These are phyloP conservation scores for Epiperipatus broadwayi DNA, from an alignment of 2,888 invertebrate species.

Conservation along the genomic window DNA sequence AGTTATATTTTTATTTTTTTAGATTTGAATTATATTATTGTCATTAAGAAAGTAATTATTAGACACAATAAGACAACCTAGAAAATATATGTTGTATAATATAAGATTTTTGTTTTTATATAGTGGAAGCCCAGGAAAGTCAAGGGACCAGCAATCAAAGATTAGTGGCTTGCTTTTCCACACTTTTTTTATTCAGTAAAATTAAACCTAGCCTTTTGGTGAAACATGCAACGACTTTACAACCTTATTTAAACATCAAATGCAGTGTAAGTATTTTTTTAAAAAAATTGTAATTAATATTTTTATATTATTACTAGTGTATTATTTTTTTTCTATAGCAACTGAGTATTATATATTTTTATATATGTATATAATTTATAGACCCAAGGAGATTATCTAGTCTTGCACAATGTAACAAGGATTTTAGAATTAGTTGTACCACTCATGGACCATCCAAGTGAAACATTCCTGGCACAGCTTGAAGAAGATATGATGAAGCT, in stretches of 20 bases:
- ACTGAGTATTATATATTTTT: slow-evolving; percentile 14
- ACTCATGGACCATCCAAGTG: slow-evolving; percentile 92
- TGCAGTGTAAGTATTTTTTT: slow-evolving; percentile 43
- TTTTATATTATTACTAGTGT: not conserved
- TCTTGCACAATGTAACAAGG: slow-evolving; percentile 66
- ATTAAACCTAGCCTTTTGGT: slow-evolving; percentile 74
- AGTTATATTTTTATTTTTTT: too few species aligned
- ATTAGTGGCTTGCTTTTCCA: slow-evolving; percentile 79
- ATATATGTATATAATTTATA: slow-evolving; percentile 32
- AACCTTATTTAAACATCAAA: slow-evolving; percentile 83
- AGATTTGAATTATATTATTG: too few species aligned
- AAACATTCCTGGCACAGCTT: slow-evolving; percentile 78
- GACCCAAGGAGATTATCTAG: slow-evolving; percentile 58
- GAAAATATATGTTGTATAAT: too few species aligned
- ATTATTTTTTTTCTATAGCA: not conserved
- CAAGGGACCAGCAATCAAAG: slow-evolving; percentile 54
- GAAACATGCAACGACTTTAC: slow-evolving; percentile 58
- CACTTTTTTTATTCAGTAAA: slow-evolving; percentile 84
- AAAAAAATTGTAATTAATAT: not conserved
- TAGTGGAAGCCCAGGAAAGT: too few species aligned
- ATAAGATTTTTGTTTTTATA: too few species aligned
- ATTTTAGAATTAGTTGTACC: slow-evolving; percentile 85
- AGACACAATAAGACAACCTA: too few species aligned
- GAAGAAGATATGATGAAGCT: slow-evolving; percentile 90
- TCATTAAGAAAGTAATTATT: too few species aligned